Conservation (phyloP, 1,140 invertebrate species). For the Protaetia brevitarsis region DNA sequence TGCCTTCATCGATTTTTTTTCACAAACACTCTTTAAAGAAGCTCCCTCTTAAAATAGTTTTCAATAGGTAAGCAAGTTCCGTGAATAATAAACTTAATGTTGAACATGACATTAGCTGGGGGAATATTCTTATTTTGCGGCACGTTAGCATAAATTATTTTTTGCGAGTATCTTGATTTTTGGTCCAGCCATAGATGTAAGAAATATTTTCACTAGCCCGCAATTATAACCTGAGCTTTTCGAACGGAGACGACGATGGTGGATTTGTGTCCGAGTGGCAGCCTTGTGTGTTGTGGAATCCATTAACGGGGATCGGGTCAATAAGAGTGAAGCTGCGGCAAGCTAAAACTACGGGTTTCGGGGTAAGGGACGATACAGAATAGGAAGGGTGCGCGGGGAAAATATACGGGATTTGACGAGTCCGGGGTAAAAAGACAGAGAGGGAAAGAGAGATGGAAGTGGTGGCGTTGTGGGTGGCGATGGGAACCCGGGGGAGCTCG, state of each 20-base stretch:
- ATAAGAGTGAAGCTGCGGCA: conserved; percentile 23
- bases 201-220: too few species aligned
- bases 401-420: conserved; percentile 8
- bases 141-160: too few species aligned
- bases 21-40: too few species aligned
- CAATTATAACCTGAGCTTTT: too few species aligned
- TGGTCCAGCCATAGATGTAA: too few species aligned
- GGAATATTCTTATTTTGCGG: too few species aligned
- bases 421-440: conserved; percentile 2
- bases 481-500: conserved; percentile 5
- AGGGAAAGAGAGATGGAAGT: conserved; percentile 2
- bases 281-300: conserved; percentile 19
- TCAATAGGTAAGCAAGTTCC: too few species aligned
- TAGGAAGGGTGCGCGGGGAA: conserved; percentile 5
- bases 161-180: too few species aligned
- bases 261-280: background rate
- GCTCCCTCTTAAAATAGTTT: too few species aligned
- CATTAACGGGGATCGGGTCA: conserved; percentile 22
- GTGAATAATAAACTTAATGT: too few species aligned
- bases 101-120: too few species aligned
- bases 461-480: conserved; percentile 27
- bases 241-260: background rate
- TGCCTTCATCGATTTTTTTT: too few species aligned
- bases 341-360: conserved; percentile 20
- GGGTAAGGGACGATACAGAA: conserved; percentile 8